Percentiles rank a stretch among this genome's conserved stretches.
Evolutionary conservation across 2,888 invertebrate genomes (phyloP).

Genomic region (Drosophila percnosoma): DNA sequence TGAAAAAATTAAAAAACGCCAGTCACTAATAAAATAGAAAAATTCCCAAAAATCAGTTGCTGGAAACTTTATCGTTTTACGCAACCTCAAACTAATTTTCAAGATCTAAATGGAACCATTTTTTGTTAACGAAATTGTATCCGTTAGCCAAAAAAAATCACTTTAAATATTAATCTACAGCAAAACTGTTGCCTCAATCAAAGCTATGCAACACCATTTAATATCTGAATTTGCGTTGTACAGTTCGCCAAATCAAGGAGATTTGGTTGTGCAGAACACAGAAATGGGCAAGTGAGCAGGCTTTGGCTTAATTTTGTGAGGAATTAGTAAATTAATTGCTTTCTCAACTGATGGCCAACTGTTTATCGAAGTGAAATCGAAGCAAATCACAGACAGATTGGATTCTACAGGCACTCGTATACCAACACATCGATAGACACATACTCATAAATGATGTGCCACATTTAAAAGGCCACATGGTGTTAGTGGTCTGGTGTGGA

Average conservation of each 20-base stretch:
- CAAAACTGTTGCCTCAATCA: background rate
- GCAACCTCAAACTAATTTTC: too few species aligned
- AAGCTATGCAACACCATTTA: background rate
- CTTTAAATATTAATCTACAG: background rate
- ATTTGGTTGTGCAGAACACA: conserved; percentile 5
- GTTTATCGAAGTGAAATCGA: conserved; percentile 17
- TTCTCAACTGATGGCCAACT: conserved; percentile 8
- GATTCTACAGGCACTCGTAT: background rate
- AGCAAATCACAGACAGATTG: conserved; percentile 8
- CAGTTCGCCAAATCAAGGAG: background rate
- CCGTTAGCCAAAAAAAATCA: background rate
- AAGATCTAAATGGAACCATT: background rate
- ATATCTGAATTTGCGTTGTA: background rate
- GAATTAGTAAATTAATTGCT: conserved; percentile 31
- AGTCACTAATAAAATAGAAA: background rate
- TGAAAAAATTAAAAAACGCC: too few species aligned
- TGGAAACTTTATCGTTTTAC: background rate
- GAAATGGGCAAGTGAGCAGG: background rate
- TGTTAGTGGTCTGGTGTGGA: conserved; percentile 43
- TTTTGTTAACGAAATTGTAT: background rate
- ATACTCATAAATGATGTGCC: conserved; percentile 61
- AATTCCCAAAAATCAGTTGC: background rate
- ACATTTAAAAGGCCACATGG: conserved; percentile 71
- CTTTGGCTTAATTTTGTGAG: background rate
- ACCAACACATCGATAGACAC: conserved; percentile 3